phyloP scores from a whole-genome alignment of 2,888 invertebrate genomes.

The Caenorhabditis auriculariae region DNA sequence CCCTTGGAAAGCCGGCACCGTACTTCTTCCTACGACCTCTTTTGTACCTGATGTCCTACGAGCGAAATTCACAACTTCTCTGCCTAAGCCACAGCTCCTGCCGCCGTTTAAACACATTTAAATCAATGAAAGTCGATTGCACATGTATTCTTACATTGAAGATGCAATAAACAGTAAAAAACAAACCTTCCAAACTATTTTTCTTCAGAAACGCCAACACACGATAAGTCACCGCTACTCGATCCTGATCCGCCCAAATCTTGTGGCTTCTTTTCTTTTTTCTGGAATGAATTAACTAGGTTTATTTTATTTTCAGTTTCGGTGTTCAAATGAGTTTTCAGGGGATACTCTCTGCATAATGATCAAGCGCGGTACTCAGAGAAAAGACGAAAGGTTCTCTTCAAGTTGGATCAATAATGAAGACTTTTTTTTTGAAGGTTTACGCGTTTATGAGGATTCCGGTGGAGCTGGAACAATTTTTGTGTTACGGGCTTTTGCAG shows the following conservation, averaged over 20 bases:
- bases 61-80: no score
- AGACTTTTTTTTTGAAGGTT: constrained; percentile 20
- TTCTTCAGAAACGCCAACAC: constrained; percentile 24
- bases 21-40: no score
- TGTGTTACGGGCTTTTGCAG: constrained; percentile 86
- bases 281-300: constrained; percentile 57
- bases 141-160: no score
- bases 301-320: constrained; percentile 2
- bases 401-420: no score
- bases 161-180: not conserved
- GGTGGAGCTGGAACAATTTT: constrained; percentile 78
- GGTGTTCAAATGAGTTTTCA: constrained; percentile 16
- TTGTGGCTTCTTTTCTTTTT: constrained; percentile 45
- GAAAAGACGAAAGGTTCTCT: not conserved
- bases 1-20: no score
- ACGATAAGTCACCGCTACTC: constrained; percentile 4
- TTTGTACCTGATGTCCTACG: no score
- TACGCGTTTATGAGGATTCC: constrained; percentile 94
- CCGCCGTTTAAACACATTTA: no score
- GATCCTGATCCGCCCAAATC: constrained; percentile 15
- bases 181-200: constrained; percentile 2
- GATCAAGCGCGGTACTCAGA: constrained; percentile 80
- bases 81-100: no score
- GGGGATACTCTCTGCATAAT: constrained; percentile 86
- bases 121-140: no score